Conservation (phyloP, 2,113 vertebrate species). For the Paratilapia polleni region DNA sequence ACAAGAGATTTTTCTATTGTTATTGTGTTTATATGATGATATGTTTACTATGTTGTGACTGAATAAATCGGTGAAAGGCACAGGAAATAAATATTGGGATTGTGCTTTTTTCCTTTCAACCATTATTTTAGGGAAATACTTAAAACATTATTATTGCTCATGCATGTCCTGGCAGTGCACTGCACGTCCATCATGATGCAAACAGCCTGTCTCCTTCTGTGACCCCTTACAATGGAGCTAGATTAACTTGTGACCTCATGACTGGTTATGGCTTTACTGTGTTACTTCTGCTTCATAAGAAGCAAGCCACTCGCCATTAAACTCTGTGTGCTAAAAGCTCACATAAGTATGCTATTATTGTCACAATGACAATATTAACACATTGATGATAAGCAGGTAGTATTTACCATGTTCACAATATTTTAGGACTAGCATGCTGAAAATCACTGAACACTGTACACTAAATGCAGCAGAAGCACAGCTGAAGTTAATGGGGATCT, state of each 20-base stretch:
- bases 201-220: neutral
- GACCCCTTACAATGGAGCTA: neutral
- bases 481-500: neutral
- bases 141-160: too few species aligned
- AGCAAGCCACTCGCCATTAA: neutral
- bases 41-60: neutral
- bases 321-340: neutral
- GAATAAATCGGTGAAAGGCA: neutral
- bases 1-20: conserved; percentile 8
- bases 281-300: neutral
- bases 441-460: neutral
- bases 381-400: neutral
- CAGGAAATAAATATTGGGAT: neutral
- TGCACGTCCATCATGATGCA: neutral
- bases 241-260: neutral
- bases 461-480: neutral
- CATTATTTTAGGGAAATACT: neutral
- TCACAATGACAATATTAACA: neutral
- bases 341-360: neutral
- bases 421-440: neutral
- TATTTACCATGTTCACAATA: neutral
- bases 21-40: neutral
- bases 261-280: neutral
- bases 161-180: neutral
- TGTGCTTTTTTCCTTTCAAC: neutral